Percentiles rank a stretch among this genome's conserved stretches.
Evolutionary conservation across 2,797 vertebrate species (phyloP).

Genomic region (Carcharodon carcharias): DNA sequence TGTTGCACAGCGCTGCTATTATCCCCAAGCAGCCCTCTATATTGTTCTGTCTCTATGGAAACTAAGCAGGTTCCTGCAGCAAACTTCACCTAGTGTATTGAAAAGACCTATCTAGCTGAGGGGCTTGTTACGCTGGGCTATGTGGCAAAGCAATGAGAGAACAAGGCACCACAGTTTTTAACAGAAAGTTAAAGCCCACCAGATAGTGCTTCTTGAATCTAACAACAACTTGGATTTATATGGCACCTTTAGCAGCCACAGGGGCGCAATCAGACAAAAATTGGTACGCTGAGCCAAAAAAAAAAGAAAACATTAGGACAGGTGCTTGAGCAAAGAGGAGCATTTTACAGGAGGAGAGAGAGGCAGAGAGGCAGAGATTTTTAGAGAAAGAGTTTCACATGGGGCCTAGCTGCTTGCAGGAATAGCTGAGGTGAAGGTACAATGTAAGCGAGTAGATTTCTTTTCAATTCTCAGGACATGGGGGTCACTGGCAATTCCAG

Average conservation of each 20-base stretch:
- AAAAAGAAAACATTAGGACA: neutral
- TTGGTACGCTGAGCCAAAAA: neutral
- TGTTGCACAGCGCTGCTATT: neutral
- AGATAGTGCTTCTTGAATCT: neutral
- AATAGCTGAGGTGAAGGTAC: neutral
- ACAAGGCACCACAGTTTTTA: neutral
- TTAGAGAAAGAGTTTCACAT: neutral
- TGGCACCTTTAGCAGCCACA: neutral
- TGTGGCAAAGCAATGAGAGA: neutral
- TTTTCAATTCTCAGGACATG: neutral
- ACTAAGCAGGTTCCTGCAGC: conserved; percentile 8
- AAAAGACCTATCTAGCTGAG: neutral
- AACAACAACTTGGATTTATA: neutral
- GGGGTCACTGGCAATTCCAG: neutral
- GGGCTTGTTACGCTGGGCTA: neutral
- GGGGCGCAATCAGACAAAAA: neutral
- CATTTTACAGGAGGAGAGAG: neutral
- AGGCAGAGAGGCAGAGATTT: neutral
- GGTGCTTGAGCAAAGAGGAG: neutral
- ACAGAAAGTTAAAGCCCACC: neutral
- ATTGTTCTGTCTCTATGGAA: conserved; percentile 28
- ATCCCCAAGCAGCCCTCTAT: neutral
- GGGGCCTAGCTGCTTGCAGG: neutral
- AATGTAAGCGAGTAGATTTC: neutral
- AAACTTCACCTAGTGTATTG: neutral